Base-by-base conservation (phyloP, 2,888 invertebrate species). In the Epiperipatus broadwayi region DNA sequence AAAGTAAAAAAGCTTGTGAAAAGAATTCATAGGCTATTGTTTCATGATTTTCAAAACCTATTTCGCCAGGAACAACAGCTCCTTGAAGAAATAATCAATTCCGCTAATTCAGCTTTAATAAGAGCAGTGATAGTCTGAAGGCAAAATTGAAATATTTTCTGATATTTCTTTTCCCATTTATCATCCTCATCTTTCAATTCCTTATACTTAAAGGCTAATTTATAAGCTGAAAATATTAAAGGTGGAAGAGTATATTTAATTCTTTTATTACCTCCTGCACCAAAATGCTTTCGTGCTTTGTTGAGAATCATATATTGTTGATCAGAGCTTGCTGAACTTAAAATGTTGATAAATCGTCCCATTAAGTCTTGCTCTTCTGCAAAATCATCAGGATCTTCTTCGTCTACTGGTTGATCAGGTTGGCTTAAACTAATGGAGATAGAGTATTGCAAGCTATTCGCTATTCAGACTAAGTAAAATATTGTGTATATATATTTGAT, bases 131-230 rank as follows among this genome's bases (percentile, higher is more conserved):
- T 85, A 1, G 91, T 93, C 51, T 84, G 79, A 58, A 91, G 91
- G 54, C 89, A 93, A 59, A 93, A 95, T 61, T 93, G 85, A 65
- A 97, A 85, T 47, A 97, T 89, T 63, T 93, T 95, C 58, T 83
- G 80, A 52, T 93, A 87, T 57, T 97, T 95, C 60, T 87, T 91
- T 59, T 91, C 84, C 93, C 95, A 97, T 67, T 87, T 81, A 39
- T 83, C 83, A 57, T 95, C 93, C 67, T 81, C 71, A 7, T 78
- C 73, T 42, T 72, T 69, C 12, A 77, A 65, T 10, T 71, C 68
- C 55, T 75, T 75, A 54, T 87, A 93, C 39, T 74, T 72, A 56
- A 75, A 78, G 1, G 89, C 83, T 21, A 95, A 65, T 37, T 78
- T 72, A 57, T 81, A 93, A 0, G 91, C 85, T 57, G 85, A 79